These are phyloP conservation scores for Ceryle rudis DNA, from an alignment of 2,797 vertebrate genomes.

Conservation along the genomic window DNA sequence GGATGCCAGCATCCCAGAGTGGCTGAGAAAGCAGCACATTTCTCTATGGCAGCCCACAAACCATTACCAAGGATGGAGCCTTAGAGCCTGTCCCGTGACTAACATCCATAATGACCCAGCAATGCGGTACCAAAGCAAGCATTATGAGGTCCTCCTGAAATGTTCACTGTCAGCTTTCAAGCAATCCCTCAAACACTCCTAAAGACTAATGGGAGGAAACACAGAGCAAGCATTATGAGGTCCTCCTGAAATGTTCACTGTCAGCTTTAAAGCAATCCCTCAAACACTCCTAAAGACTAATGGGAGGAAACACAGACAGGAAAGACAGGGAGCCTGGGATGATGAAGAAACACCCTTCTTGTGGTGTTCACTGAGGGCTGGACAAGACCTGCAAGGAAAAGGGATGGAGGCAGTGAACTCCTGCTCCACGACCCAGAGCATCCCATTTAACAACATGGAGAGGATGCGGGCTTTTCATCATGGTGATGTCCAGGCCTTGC, in stretches of 20 bases:
- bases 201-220: background rate
- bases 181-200: background rate
- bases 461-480: background rate
- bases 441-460: fast-evolving
- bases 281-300: background rate
- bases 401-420: background rate
- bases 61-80: background rate
- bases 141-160: background rate
- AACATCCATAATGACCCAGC: background rate
- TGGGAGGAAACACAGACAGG: background rate
- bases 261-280: background rate
- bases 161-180: background rate
- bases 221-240: fast-evolving
- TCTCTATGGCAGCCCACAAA: background rate
- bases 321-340: background rate
- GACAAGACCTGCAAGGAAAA: background rate
- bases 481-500: background rate
- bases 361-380: background rate
- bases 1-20: background rate
- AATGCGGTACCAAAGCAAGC: fast-evolving
- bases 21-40: background rate
- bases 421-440: background rate
- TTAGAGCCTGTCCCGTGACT: background rate
- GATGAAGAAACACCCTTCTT: background rate
- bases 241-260: background rate